Evolutionary conservation across 2,888 invertebrate species (phyloP).

Genomic region (Elaeidobius kamerunicus): DNA sequence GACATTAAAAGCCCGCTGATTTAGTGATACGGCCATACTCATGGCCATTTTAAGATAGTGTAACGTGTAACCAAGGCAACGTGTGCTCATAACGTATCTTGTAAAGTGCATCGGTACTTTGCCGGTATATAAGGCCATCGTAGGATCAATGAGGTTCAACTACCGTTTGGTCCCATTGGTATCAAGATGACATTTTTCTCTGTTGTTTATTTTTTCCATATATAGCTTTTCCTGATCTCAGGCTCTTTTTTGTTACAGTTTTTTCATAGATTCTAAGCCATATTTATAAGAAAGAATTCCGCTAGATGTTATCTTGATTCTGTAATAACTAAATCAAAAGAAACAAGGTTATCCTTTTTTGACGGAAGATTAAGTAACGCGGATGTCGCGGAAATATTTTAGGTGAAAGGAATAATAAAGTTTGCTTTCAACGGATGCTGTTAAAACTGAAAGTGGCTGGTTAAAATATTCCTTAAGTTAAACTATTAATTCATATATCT

Average conservation of each 20-base stretch:
- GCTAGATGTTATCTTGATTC: too few species aligned
- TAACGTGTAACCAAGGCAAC: slow-evolving; percentile 16
- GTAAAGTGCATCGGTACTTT: slow-evolving; percentile 14
- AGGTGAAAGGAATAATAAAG: too few species aligned
- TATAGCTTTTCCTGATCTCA: background rate
- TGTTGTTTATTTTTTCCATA: background rate
- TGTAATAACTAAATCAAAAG: too few species aligned
- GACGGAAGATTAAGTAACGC: too few species aligned
- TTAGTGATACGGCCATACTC: slow-evolving; percentile 14
- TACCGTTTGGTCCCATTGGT: slow-evolving; percentile 16
- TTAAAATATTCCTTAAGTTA: too few species aligned
- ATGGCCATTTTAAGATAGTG: slow-evolving; percentile 18
- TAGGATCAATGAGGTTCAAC: slow-evolving; percentile 24
- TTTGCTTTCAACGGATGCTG: too few species aligned
- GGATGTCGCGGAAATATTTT: too few species aligned
- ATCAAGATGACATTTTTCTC: slow-evolving; percentile 4
- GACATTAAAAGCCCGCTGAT: slow-evolving; percentile 21
- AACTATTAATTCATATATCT: too few species aligned
- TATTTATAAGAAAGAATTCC: too few species aligned
- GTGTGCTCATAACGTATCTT: slow-evolving; percentile 14
- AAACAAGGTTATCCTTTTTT: too few species aligned
- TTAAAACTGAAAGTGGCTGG: too few species aligned
- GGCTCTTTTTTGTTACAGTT: background rate
- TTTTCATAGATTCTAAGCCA: background rate
- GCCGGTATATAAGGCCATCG: slow-evolving; percentile 17